These are phyloP conservation scores for Triplophysa rosa DNA, from an alignment of 2,113 vertebrate genomes.

Conservation along the genomic window DNA sequence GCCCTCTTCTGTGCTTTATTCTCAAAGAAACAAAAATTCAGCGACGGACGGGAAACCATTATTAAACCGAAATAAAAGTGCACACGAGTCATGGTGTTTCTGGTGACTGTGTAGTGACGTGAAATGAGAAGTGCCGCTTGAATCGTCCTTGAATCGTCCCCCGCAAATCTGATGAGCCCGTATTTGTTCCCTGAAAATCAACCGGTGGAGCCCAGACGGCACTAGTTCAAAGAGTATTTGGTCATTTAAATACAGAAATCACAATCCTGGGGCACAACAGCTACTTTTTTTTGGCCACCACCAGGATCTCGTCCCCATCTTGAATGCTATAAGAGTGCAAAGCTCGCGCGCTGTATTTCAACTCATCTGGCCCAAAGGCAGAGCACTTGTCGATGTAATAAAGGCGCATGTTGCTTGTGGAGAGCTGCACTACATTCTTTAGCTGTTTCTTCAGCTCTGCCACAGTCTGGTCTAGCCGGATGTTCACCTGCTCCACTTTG, in stretches of 20 bases:
- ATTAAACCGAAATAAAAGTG: slow-evolving; percentile 17
- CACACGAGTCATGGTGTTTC: slow-evolving; percentile 19
- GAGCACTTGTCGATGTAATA: slow-evolving; percentile 89
- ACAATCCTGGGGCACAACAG: slow-evolving; percentile 14
- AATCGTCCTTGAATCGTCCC: background rate
- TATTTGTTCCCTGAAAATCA: slow-evolving; percentile 18
- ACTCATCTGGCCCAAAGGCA: slow-evolving; percentile 91
- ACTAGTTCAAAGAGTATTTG: slow-evolving; percentile 10
- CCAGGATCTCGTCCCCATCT: slow-evolving; percentile 91
- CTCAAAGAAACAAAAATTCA: slow-evolving; percentile 29
- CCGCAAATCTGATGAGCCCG: slow-evolving; percentile 9
- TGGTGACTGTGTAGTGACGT: slow-evolving; percentile 13
- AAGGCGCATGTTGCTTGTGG: slow-evolving; percentile 90
- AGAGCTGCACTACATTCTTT: slow-evolving; percentile 85
- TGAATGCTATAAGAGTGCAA: slow-evolving; percentile 94
- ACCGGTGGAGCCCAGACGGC: slow-evolving; percentile 7
- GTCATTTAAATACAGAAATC: slow-evolving; percentile 34
- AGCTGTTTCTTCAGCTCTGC: slow-evolving; percentile 93
- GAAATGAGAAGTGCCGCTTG: slow-evolving; percentile 12
- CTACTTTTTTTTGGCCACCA: slow-evolving; percentile 92
- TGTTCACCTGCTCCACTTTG: slow-evolving; percentile 87
- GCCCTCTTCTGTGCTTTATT: slow-evolving; percentile 39
- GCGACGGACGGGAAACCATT: slow-evolving; percentile 22
- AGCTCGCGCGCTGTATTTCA: slow-evolving; percentile 88
- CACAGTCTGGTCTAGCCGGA: slow-evolving; percentile 95